A percentile compares a stretch with the other conserved stretches of the same genome.
phyloP scores from a whole-genome alignment of 2,113 vertebrate species.

The Labeo rohita region DNA sequence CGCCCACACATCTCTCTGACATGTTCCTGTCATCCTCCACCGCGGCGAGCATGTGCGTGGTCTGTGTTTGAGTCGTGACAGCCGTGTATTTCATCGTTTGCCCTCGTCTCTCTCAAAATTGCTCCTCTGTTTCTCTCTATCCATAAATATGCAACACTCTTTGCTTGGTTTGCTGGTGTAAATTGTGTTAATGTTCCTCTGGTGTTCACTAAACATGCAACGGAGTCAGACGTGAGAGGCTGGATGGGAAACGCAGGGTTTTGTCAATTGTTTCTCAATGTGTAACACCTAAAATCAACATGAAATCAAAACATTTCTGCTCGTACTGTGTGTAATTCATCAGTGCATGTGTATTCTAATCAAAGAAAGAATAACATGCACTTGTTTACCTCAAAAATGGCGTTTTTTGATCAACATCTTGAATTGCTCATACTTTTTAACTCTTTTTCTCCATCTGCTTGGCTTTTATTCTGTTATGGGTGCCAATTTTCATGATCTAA shows the following conservation, averaged over 20 bases:
- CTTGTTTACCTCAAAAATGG: background rate
- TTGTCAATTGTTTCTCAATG: background rate
- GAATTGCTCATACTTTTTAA: background rate
- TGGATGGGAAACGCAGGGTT: background rate
- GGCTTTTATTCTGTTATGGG: background rate
- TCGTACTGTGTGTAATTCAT: background rate
- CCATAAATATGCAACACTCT: background rate
- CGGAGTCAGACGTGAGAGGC: background rate
- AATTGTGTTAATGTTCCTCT: background rate
- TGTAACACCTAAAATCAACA: background rate
- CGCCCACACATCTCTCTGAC: slow-evolving; percentile 66
- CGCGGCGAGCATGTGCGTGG: slow-evolving; percentile 25
- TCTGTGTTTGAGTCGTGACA: slow-evolving; percentile 67
- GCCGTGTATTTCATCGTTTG: slow-evolving; percentile 63
- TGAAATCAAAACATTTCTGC: background rate
- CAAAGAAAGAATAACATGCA: background rate
- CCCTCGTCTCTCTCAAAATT: slow-evolving; percentile 31
- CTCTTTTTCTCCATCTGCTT: background rate
- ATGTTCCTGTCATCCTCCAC: slow-evolving; percentile 71
- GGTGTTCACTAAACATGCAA: background rate
- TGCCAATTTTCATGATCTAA: background rate
- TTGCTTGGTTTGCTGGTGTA: background rate
- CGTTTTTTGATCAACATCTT: background rate
- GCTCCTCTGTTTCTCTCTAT: slow-evolving; percentile 52
- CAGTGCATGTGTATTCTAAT: background rate